Base-by-base conservation (phyloP, 2,797 vertebrate species). In the Sitta carolinensis region DNA sequence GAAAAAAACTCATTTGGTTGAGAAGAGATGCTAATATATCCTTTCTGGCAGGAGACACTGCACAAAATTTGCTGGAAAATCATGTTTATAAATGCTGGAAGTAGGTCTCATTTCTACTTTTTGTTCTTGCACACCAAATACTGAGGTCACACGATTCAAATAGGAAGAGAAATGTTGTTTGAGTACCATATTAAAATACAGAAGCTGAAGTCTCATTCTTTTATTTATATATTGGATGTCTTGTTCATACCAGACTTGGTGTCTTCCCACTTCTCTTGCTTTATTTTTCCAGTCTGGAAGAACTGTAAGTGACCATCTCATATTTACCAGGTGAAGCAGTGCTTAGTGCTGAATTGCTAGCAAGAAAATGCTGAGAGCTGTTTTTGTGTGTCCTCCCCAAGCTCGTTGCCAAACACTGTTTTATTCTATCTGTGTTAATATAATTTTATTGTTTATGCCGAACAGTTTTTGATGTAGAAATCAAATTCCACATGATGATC, bases 361-460 rank as follows among this genome's bases (percentile, higher is more conserved):
- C 22, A 55, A 23, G 42, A 67, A 75, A 84, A 38, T 45, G 10
- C 30, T 16, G 32, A 58, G n/a, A 59, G 30, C 27, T 74, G 0
- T 47, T 73, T 58, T 47, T 13, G 2, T 1, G 2, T 81, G 21
- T 66, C 27, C 15, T 48, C 10, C 34, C 61, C 20, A 42, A 50
- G 47, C 30, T 79, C 13, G 3, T 18, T 52, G 40, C 40, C 18
- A 59, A 34, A 43, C 6, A 14, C 16, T 30, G 14, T 18, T 89
- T 73, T 51, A 15, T 84, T 88, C 84, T 61, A 61, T 23, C 36
- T 29, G 4, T 40, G 16, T 84, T 29, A 38, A 6, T 80, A 16
- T 13, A 3, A 4, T 27, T 40, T 14, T 66, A 2, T 43, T 59
- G 9, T 63, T 10, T 45, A 2, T 51, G 13, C 7, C 0, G 0